Evolutionary conservation across 1,140 invertebrate genomes (phyloP).

Genomic region (Pectinophora gossypiella): DNA sequence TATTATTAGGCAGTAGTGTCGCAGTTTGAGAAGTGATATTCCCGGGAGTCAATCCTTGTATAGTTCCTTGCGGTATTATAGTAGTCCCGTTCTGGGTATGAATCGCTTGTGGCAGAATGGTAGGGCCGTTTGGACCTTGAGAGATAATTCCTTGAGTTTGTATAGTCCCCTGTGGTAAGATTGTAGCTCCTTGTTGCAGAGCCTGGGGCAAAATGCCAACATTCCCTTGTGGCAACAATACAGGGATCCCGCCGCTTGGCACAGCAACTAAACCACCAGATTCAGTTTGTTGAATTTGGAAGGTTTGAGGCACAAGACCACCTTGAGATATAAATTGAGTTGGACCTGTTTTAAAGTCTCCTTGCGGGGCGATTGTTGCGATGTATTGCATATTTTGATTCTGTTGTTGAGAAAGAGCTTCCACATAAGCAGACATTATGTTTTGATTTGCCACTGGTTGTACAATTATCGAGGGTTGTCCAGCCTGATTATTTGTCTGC

Average conservation of each 20-base stretch:
- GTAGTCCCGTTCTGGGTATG: slow-evolving; percentile 71
- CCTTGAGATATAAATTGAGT: slow-evolving; percentile 78
- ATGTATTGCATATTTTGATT: slow-evolving; percentile 83
- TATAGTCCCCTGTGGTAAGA: slow-evolving; percentile 67
- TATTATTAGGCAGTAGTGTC: slow-evolving; percentile 60
- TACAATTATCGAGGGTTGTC: slow-evolving; percentile 79
- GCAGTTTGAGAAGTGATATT: slow-evolving; percentile 65
- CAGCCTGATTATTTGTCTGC: slow-evolving; percentile 67
- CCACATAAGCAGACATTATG: slow-evolving; percentile 83
- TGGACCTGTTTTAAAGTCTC: slow-evolving; percentile 72
- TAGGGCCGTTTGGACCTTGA: slow-evolving; percentile 69
- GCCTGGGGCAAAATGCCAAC: slow-evolving; percentile 71
- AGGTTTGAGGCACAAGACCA: slow-evolving; percentile 77
- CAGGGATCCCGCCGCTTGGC: slow-evolving; percentile 78
- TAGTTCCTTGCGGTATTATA: slow-evolving; percentile 68
- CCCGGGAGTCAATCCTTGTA: slow-evolving; percentile 61
- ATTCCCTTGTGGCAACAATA: slow-evolving; percentile 73
- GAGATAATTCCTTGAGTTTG: slow-evolving; percentile 75
- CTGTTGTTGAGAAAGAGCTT: slow-evolving; percentile 80
- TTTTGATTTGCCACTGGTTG: slow-evolving; percentile 80
- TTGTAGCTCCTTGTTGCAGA: slow-evolving; percentile 63
- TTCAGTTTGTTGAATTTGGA: slow-evolving; percentile 78
- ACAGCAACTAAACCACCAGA: slow-evolving; percentile 77
- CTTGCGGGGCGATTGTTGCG: slow-evolving; percentile 79
- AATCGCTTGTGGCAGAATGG: slow-evolving; percentile 70